phyloP scores from a whole-genome alignment of 2,888 invertebrate genomes.

The Drosophila meridionalis region DNA sequence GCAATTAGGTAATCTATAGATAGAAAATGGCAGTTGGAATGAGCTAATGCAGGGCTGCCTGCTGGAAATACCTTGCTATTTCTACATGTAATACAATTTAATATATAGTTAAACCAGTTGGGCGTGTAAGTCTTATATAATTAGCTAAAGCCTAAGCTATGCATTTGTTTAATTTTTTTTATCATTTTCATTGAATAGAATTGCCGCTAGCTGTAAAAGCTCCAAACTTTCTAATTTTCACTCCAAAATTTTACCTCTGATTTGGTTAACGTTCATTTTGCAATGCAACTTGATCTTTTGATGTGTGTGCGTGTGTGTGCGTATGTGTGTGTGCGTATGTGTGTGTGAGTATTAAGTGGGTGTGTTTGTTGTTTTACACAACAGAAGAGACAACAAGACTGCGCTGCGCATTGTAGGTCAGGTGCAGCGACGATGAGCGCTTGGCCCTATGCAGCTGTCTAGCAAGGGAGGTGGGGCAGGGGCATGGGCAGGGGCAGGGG shows the following conservation, averaged over 20 bases:
- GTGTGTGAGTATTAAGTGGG: conserved; percentile 61
- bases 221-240: conserved; percentile 70
- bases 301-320: conserved; percentile 1
- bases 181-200: conserved; percentile 10
- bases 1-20: neutral
- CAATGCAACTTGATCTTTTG: conserved; percentile 43
- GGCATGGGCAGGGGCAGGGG: too few relatives aligned
- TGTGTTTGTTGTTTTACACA: conserved; percentile 70
- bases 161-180: neutral
- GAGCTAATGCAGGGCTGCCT: neutral
- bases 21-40: neutral
- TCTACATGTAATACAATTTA: neutral
- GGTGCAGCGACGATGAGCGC: conserved; percentile 56
- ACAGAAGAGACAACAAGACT: conserved; percentile 40
- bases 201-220: conserved; percentile 6
- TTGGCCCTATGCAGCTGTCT: conserved; percentile 55
- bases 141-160: neutral
- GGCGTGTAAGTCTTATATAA: neutral
- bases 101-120: neutral
- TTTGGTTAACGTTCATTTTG: conserved; percentile 40
- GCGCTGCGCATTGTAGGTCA: conserved; percentile 67
- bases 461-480: neutral
- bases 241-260: conserved; percentile 30
- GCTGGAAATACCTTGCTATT: neutral
- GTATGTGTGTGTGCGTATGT: neutral